These are phyloP conservation scores for Lasioglossum calceatum DNA, from an alignment of 2,888 invertebrate genomes.

Conservation along the genomic window DNA sequence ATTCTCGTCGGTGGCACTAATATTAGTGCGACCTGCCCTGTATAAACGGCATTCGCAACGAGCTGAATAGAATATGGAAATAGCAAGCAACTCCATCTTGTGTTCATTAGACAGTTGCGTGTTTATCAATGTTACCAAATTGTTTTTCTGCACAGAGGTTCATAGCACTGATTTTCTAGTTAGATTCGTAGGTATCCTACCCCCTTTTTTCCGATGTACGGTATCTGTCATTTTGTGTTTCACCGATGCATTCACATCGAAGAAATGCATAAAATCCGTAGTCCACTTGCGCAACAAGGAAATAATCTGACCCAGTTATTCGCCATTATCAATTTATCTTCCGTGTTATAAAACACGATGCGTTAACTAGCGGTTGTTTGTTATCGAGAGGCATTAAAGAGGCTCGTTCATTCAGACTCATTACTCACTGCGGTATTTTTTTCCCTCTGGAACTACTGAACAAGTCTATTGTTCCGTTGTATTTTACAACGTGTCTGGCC, in stretches of 20 bases:
- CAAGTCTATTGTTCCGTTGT: slow-evolving; percentile 4
- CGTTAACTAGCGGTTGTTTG: slow-evolving; percentile 35
- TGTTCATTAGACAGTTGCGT: too few relatives aligned
- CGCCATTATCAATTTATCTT: not conserved
- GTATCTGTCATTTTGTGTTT: not conserved
- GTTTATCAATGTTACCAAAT: too few relatives aligned
- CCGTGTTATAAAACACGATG: not conserved
- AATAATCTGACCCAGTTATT: not conserved
- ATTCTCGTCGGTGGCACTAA: too few relatives aligned
- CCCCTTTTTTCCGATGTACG: not conserved
- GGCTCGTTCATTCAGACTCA: not conserved
- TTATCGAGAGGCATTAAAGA: slow-evolving; percentile 25
- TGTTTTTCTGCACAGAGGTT: too few relatives aligned
- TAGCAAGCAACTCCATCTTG: too few relatives aligned
- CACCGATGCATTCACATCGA: not conserved
- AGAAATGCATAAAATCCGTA: not conserved
- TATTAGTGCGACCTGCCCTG: too few relatives aligned
- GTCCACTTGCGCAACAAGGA: not conserved
- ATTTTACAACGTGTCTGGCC: not conserved
- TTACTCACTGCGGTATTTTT: slow-evolving; percentile 21
- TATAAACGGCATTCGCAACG: too few relatives aligned
- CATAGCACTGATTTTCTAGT: too few relatives aligned
- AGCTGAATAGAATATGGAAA: too few relatives aligned
- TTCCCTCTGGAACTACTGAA: not conserved
- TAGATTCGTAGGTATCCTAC: too few relatives aligned